Evolutionary conservation across 2,888 invertebrate species (phyloP).

Genomic region (Dicranocentrus wangi): DNA sequence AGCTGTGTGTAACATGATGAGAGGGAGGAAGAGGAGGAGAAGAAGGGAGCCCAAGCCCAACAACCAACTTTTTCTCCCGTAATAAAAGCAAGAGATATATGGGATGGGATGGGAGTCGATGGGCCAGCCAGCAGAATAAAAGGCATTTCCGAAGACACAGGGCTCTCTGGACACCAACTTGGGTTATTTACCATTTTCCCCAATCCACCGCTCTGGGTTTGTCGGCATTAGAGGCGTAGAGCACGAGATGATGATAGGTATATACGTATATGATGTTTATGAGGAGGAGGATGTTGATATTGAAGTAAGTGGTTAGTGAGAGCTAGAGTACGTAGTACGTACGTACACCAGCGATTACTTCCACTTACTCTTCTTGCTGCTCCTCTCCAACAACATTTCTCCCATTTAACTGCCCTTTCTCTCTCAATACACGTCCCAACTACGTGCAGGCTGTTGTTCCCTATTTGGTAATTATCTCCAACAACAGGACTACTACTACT

Average conservation of each 20-base stretch:
- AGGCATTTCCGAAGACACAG: constrained; percentile 2
- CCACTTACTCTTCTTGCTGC: too few species aligned
- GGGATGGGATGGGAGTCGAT: background rate
- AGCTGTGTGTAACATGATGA: too few species aligned
- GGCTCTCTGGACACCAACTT: constrained; percentile 21
- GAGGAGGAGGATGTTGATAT: background rate
- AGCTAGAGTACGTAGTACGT: too few species aligned
- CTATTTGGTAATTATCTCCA: constrained; percentile 51
- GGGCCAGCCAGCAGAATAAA: background rate
- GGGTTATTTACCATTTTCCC: background rate
- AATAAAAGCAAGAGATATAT: background rate
- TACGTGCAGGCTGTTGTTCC: constrained; percentile 15
- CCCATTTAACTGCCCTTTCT: background rate
- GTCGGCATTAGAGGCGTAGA: background rate
- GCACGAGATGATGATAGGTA: background rate
- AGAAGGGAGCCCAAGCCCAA: too few species aligned
- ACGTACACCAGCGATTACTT: too few species aligned
- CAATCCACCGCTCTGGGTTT: too few species aligned
- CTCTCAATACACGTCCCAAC: background rate
- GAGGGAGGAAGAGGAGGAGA: too few species aligned
- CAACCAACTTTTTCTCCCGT: background rate
- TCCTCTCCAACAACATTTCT: background rate
- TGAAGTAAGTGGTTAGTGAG: too few species aligned
- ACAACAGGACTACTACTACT: background rate
- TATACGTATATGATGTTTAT: background rate